Evolutionary conservation across 2,797 vertebrate species (phyloP).

Genomic region (Onychomys arenicola): DNA sequence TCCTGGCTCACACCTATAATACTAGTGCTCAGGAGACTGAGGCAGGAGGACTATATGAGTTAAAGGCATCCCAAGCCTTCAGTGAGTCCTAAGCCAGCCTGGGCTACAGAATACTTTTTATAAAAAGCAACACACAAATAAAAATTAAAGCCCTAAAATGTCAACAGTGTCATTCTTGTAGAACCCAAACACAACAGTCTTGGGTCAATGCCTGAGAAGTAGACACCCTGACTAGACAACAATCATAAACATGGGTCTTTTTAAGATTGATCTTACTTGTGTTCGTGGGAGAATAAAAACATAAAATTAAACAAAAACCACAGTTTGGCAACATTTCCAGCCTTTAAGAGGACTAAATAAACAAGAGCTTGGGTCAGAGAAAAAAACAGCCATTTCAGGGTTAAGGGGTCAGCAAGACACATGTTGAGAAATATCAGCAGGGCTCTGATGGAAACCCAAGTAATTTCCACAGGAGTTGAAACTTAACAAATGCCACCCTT

Average conservation of each 20-base stretch:
- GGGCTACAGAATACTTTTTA: not conserved
- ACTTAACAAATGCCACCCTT: not conserved
- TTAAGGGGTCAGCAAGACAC: not conserved
- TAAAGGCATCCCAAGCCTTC: not conserved
- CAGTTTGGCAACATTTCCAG: slow-evolving; percentile 66
- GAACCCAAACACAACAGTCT: slow-evolving; percentile 66
- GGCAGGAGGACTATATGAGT: not conserved
- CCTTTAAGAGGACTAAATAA: slow-evolving; percentile 68
- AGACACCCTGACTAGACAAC: slow-evolving; percentile 52
- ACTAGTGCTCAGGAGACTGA: not conserved
- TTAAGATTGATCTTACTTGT: slow-evolving; percentile 57
- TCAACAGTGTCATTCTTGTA: slow-evolving; percentile 58
- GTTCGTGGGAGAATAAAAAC: slow-evolving; percentile 78
- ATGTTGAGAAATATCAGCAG: slow-evolving; percentile 27
- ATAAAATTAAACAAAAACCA: slow-evolving; percentile 78
- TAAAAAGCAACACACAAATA: not conserved
- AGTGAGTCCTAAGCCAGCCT: not conserved
- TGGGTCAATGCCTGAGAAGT: slow-evolving; percentile 53
- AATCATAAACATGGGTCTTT: slow-evolving; percentile 63
- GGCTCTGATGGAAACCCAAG: not conserved
- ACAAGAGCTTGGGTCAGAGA: slow-evolving; percentile 55
- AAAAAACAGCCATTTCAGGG: slow-evolving; percentile 53
- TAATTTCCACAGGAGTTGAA: not conserved
- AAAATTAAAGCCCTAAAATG: slow-evolving; percentile 23
- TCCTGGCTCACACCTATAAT: not conserved